Percentiles rank a stretch among this genome's conserved stretches.
Evolutionary conservation across 2,113 vertebrate genomes (phyloP).

Genomic region (Pomatorhinus ruficollis): DNA sequence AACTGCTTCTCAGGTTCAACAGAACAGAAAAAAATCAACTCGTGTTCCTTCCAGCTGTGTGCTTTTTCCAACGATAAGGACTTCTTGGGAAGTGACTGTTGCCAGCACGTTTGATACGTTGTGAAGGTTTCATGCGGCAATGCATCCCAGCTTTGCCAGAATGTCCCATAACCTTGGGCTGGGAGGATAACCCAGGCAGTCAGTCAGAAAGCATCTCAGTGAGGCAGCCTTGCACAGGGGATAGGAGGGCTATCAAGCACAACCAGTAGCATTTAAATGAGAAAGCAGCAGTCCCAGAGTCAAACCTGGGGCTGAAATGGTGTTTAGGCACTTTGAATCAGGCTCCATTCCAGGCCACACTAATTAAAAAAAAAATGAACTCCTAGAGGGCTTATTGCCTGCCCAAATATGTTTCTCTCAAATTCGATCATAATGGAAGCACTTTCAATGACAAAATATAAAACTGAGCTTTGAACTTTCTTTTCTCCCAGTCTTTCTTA

Average conservation of each 20-base stretch:
- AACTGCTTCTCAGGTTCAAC: not conserved
- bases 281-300: not conserved
- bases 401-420: not conserved
- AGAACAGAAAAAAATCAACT: not conserved
- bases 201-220: not conserved
- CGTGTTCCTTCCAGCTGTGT: rapidly evolving
- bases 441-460: not conserved
- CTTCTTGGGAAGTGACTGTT: not conserved
- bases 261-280: not conserved
- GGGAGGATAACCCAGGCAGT: not conserved
- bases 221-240: not conserved
- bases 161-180: not conserved
- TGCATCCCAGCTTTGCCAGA: not conserved
- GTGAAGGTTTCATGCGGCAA: not conserved
- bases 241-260: not conserved
- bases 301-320: not conserved
- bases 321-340: not conserved
- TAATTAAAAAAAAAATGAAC: not conserved
- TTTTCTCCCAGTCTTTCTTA: not conserved
- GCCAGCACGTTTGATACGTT: not conserved
- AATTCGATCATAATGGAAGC: not conserved
- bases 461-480: not conserved
- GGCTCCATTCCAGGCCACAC: not conserved
- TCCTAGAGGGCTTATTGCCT: not conserved
- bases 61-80: not conserved